phyloP scores from a whole-genome alignment of 2,113 vertebrate genomes.

The Okapia johnstoni region DNA sequence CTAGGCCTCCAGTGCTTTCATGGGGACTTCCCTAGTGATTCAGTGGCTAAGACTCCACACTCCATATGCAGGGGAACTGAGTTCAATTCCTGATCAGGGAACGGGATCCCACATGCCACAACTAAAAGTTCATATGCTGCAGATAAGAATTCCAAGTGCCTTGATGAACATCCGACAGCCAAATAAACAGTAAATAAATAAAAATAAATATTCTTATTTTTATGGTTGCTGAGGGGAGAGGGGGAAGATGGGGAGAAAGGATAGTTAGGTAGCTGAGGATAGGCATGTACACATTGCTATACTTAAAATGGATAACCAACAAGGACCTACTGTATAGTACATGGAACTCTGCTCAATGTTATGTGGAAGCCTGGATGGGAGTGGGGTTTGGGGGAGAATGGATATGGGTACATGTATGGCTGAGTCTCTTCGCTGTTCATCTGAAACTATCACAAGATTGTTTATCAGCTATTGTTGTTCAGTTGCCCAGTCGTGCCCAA shows the following conservation, averaged over 20 bases:
- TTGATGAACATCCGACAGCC: neutral
- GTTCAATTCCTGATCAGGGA: neutral
- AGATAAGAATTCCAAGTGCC: neutral
- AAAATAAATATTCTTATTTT: neutral
- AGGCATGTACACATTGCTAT: neutral
- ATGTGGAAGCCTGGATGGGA: neutral
- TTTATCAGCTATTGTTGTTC: neutral
- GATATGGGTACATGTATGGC: neutral
- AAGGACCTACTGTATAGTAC: neutral
- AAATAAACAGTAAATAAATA: neutral
- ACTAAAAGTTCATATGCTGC: neutral
- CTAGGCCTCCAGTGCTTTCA: neutral
- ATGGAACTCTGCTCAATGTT: neutral
- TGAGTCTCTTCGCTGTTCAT: neutral
- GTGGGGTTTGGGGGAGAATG: neutral
- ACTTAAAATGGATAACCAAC: neutral
- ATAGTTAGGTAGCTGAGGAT: neutral
- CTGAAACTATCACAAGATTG: neutral
- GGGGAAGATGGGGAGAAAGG: neutral
- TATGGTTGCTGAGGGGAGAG: neutral
- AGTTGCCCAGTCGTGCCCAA: neutral
- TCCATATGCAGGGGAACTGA: neutral
- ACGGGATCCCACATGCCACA: neutral
- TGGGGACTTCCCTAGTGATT: neutral
- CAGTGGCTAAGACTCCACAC: neutral